Evolutionary conservation across 1,140 invertebrate genomes (phyloP).

Genomic region (Galleria mellonella): DNA sequence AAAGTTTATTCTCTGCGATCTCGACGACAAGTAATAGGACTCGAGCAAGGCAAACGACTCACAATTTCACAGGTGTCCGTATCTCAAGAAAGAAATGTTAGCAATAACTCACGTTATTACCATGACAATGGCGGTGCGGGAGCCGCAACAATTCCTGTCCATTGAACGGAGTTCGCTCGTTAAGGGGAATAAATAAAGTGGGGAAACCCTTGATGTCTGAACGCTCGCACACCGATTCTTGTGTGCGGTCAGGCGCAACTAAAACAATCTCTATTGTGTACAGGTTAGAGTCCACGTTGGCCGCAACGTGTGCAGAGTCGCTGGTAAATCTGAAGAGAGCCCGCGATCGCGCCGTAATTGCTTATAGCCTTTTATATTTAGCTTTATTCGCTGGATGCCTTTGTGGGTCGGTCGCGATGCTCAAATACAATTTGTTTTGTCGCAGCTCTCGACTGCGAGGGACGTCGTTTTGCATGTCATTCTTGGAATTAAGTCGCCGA

Average conservation of each 20-base stretch:
- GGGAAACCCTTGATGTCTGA: constrained; percentile 23
- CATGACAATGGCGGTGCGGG: constrained; percentile 23
- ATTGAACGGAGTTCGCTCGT: constrained; percentile 23
- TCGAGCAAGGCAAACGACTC: neutral
- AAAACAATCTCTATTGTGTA: neutral
- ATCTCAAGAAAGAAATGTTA: constrained; percentile 3
- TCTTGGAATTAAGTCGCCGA: constrained; percentile 1
- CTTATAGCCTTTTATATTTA: constrained; percentile 34
- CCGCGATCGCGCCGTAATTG: constrained; percentile 29
- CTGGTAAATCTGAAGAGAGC: constrained; percentile 11
- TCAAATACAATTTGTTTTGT: constrained; percentile 3
- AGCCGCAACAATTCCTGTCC: constrained; percentile 22
- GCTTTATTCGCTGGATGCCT: constrained; percentile 17
- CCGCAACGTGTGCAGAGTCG: neutral
- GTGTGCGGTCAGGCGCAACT: neutral
- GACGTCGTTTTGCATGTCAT: constrained; percentile 2
- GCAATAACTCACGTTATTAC: constrained; percentile 11
- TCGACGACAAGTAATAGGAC: neutral
- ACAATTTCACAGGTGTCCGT: constrained; percentile 6
- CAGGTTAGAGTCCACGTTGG: neutral
- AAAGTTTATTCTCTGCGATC: no score
- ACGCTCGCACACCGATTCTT: constrained; percentile 7
- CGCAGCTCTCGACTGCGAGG: neutral
- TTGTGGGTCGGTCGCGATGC: constrained; percentile 5
- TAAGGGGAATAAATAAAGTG: constrained; percentile 33